These are phyloP conservation scores for Bombus consobrinus DNA, from an alignment of 1,140 invertebrate genomes.

Conservation along the genomic window DNA sequence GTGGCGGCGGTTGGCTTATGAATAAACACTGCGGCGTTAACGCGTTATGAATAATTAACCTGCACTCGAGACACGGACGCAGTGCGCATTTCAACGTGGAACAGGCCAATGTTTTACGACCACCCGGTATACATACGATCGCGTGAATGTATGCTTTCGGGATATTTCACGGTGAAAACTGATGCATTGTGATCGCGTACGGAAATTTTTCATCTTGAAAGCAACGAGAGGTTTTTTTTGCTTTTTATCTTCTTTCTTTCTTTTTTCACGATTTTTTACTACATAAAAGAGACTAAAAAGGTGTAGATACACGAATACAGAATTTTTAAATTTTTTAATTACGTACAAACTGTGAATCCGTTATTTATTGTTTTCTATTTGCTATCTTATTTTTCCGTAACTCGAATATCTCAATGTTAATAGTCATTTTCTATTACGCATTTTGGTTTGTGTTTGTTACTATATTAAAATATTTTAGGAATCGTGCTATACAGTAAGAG, in stretches of 20 bases:
- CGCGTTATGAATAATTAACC: constrained; percentile 47
- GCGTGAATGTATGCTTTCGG: not conserved
- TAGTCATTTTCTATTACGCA: too few relatives aligned
- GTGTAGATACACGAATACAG: not conserved
- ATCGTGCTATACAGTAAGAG: too few relatives aligned
- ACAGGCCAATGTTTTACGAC: not conserved
- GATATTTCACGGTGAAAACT: not conserved
- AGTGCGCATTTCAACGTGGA: not conserved
- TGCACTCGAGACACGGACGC: constrained; percentile 16
- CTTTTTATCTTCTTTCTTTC: not conserved
- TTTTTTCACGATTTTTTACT: not conserved
- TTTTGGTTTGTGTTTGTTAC: too few relatives aligned
- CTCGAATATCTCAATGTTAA: too few relatives aligned
- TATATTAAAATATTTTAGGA: too few relatives aligned
- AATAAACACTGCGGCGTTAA: constrained; percentile 40
- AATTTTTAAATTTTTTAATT: not conserved
- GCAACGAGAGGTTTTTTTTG: not conserved
- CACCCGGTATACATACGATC: not conserved
- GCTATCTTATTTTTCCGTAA: too few relatives aligned
- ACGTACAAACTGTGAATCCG: too few relatives aligned
- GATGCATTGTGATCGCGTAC: not conserved
- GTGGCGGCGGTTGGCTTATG: constrained; percentile 1
- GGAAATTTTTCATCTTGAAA: not conserved
- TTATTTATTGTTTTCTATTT: too few relatives aligned
- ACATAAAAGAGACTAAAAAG: not conserved